These are phyloP conservation scores for Acrossocheilus wenchowensis DNA, from an alignment of 2,797 vertebrate genomes.

Conservation along the genomic window DNA sequence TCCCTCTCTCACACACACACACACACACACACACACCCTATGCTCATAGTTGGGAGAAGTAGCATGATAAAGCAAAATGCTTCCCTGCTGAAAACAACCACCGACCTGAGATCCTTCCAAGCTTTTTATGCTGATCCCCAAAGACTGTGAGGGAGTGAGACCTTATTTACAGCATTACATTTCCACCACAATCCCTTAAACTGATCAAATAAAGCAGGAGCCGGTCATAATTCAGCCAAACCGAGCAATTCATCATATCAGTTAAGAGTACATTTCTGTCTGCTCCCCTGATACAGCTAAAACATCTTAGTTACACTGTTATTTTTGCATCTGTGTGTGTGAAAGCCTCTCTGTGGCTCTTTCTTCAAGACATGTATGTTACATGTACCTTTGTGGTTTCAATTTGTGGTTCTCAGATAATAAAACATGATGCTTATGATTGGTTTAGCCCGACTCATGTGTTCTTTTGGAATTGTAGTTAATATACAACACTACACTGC, in stretches of 20 bases:
- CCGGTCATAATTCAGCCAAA: neutral
- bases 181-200: conserved; percentile 33
- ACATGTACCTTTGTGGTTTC: neutral
- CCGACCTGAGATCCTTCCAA: conserved; percentile 26
- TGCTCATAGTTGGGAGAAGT: neutral
- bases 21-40: neutral
- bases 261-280: conserved; percentile 13
- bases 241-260: conserved; percentile 8
- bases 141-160: conserved; percentile 14
- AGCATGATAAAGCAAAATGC: conserved; percentile 7
- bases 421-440: neutral
- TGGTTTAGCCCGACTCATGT: neutral
- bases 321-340: neutral
- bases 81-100: neutral
- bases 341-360: neutral
- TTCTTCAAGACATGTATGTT: neutral
- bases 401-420: neutral
- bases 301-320: neutral
- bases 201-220: conserved; percentile 38
- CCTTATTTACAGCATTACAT: conserved; percentile 39
- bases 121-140: conserved; percentile 7
- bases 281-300: neutral
- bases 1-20: neutral
- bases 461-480: neutral
- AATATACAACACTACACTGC: neutral